Evolutionary conservation across 2,113 vertebrate genomes (phyloP), one percentile per base, ranked within the genome.

Genomic region (Spheniscus mendiculus): DNA sequence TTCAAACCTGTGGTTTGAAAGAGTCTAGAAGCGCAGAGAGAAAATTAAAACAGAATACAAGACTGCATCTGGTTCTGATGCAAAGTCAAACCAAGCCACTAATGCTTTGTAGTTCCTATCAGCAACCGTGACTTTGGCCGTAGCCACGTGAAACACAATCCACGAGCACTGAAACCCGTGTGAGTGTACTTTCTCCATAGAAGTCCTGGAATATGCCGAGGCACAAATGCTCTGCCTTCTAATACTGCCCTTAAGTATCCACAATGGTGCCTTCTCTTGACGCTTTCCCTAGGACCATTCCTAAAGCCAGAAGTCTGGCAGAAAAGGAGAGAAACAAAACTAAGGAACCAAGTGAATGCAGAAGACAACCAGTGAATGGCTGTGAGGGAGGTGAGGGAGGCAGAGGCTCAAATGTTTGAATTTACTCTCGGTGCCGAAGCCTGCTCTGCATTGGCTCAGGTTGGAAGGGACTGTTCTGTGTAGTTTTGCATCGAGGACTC

Each of bases 381-480:
- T 73, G 62, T 8, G 69, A 56, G 22, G 36, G 29, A 70, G 29
- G 11, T 6, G 15, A 29, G 61, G 59, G 63, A 80, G 88, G 67
- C 73, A 92, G 69, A 81, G 69, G 40, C 50, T 80, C 10, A 9
- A 13, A 23, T 8, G 22, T 30, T 71, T 83, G 56, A 40, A 65
- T n/a, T 73, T 14, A 15, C 18, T 44, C 30, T 25, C 1, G 0
- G 20, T 0, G 0, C 34, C 7, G 9, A 71, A 67, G 34, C 13
- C 77, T 89, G 52, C 72, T 38, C 53, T 87, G 58, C 11, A 1
- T 11, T 56, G 40, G 53, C 73, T 76, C 42, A 42, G 40, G 61
- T 8, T 29, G 32, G 52, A 91, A 56, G 69, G 87, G 23, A 59
- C 42, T 49, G 18, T 4, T 47, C 30, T 38, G 9, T 13, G 50